These are phyloP conservation scores for Macaria liturata DNA, from an alignment of 2,888 invertebrate species.

Conservation along the genomic window DNA sequence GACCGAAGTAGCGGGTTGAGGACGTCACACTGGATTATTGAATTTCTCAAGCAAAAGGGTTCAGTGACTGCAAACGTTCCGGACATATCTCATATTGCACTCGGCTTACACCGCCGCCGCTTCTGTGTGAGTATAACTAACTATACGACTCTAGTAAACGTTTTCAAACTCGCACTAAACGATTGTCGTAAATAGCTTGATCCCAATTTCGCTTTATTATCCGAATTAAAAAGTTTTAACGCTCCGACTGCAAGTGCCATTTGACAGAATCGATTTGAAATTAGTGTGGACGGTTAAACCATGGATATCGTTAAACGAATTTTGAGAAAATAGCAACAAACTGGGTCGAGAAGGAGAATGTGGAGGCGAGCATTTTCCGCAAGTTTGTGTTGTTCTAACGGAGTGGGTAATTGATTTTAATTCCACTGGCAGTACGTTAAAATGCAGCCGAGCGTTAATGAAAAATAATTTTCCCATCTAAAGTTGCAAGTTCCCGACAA, in stretches of 20 bases:
- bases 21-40: conserved; percentile 51
- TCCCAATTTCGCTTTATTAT: conserved; percentile 11
- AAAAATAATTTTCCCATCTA: conserved; percentile 73
- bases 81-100: conserved; percentile 36
- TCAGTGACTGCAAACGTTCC: conserved; percentile 48
- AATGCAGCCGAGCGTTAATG: conserved; percentile 69
- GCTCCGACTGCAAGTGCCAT: conserved; percentile 27
- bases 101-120: conserved; percentile 2
- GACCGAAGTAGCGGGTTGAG: conserved; percentile 41
- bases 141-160: neutral
- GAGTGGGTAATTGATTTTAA: conserved; percentile 73
- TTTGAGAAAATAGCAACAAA: conserved; percentile 51
- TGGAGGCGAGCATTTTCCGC: conserved; percentile 50
- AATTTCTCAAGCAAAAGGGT: conserved; percentile 57
- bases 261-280: conserved; percentile 37
- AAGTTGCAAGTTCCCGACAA: conserved; percentile 62
- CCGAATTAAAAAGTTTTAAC: conserved; percentile 11
- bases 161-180: neutral
- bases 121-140: neutral
- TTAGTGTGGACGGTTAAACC: conserved; percentile 36
- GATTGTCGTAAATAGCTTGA: conserved; percentile 2
- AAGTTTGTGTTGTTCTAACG: conserved; percentile 63
- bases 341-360: conserved; percentile 29
- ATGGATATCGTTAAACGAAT: conserved; percentile 43
- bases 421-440: conserved; percentile 63